Conservation (phyloP, 2,888 invertebrate species). For the Dolomedes plantarius region DNA sequence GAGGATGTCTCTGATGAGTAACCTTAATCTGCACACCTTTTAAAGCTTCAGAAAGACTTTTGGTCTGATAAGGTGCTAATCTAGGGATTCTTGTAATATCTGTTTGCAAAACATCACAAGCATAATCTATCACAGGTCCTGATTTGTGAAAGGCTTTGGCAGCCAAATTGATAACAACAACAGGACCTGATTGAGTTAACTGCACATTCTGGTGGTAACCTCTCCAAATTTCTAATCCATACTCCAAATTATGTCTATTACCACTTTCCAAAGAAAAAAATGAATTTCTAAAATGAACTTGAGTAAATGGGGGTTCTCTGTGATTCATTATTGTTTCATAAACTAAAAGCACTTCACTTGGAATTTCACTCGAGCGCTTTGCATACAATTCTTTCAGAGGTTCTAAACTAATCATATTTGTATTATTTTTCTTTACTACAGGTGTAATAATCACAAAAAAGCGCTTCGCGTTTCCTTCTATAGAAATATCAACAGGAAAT, state of each 20-base stretch:
- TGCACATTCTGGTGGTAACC: constrained; percentile 43
- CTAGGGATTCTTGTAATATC: constrained; percentile 1
- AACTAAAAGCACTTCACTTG: constrained; percentile 25
- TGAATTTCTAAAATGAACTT: constrained; percentile 23
- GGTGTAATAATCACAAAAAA: constrained; percentile 35
- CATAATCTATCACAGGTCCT: constrained; percentile 17
- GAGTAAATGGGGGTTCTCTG: background rate
- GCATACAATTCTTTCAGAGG: constrained; percentile 21
- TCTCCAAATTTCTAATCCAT: constrained; percentile 36
- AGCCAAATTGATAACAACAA: constrained; percentile 29
- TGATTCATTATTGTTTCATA: constrained; percentile 38
- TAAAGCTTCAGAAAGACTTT: background rate
- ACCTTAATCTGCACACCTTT: constrained; percentile 20
- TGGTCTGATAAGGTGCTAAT: background rate
- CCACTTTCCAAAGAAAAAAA: constrained; percentile 12
- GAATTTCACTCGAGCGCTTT: background rate
- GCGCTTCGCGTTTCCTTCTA: background rate
- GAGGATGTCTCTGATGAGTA: constrained; percentile 25
- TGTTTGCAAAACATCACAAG: background rate
- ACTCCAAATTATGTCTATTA: background rate
- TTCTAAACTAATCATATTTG: constrained; percentile 30
- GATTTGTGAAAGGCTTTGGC: constrained; percentile 37
- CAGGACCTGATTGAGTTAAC: constrained; percentile 9
- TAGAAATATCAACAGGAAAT: background rate
- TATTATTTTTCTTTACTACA: constrained; percentile 15